A percentile compares a stretch with the other conserved stretches of the same genome.
These are phyloP conservation scores for Eupithecia inturbata DNA, from an alignment of 2,888 invertebrate genomes.

Conservation along the genomic window DNA sequence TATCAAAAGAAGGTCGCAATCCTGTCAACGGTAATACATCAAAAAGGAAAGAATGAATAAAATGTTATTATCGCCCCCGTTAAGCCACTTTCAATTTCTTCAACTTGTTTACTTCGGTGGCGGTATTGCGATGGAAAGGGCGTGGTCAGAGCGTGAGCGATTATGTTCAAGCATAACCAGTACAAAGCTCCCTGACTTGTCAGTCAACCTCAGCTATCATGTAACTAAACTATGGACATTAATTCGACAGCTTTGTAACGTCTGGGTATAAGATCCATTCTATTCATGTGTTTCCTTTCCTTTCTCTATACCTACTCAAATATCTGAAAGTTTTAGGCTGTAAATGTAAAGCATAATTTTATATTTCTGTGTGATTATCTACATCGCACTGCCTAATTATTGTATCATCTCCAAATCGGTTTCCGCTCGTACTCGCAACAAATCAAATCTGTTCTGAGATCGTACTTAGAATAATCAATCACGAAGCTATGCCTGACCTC, in stretches of 20 bases:
- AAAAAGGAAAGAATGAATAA: constrained; percentile 52
- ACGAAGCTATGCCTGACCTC: constrained; percentile 47
- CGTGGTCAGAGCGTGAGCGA: not conserved
- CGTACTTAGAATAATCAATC: constrained; percentile 57
- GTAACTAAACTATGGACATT: not conserved
- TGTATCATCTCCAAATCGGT: not conserved
- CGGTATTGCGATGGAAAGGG: constrained; percentile 42
- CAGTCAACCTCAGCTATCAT: not conserved
- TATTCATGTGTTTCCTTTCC: not conserved
- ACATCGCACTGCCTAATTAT: not conserved
- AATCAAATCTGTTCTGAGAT: not conserved
- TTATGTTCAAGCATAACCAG: not conserved
- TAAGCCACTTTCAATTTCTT: constrained; percentile 60
- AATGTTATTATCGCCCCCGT: constrained; percentile 59
- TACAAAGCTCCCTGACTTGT: not conserved
- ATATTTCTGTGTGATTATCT: not conserved
- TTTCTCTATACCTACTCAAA: not conserved
- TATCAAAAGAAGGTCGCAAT: not conserved
- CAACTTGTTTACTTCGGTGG: constrained; percentile 60
- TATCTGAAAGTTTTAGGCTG: not conserved
- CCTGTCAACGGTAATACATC: constrained; percentile 57
- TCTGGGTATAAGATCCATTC: too few species aligned
- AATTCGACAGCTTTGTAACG: not conserved
- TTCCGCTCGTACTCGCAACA: not conserved
- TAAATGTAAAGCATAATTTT: too few species aligned